phyloP scores from a whole-genome alignment of 2,797 vertebrate species.

The Molossus alvarezi region DNA sequence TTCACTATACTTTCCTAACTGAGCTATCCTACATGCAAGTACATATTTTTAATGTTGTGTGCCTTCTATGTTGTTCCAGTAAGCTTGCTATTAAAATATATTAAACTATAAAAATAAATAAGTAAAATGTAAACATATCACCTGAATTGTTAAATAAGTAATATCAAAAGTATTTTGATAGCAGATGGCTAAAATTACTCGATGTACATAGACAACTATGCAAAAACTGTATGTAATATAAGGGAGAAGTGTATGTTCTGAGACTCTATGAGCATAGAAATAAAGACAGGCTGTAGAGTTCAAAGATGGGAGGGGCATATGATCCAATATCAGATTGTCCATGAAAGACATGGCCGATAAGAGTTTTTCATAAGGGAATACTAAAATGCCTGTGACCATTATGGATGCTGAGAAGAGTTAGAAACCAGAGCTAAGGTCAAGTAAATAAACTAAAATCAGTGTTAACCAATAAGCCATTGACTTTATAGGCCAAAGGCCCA shows the following conservation, averaged over 20 bases:
- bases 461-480: not conserved
- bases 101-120: slow-evolving; percentile 87
- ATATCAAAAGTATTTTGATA: slow-evolving; percentile 60
- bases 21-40: slow-evolving; percentile 92
- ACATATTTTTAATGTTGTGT: slow-evolving; percentile 93
- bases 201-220: not conserved
- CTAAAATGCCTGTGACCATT: not conserved
- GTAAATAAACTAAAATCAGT: not conserved
- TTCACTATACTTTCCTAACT: slow-evolving; percentile 92
- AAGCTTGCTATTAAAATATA: slow-evolving; percentile 94
- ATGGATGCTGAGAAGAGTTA: not conserved
- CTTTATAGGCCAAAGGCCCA: not conserved
- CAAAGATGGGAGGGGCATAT: fast-evolving
- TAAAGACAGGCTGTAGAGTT: not conserved
- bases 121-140: slow-evolving; percentile 55
- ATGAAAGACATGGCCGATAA: not conserved
- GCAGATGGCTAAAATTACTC: slow-evolving; percentile 48
- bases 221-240: not conserved
- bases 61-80: slow-evolving; percentile 93
- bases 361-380: not conserved
- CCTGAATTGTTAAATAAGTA: slow-evolving; percentile 63
- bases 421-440: not conserved
- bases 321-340: not conserved
- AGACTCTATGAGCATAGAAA: not conserved
- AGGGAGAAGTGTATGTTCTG: not conserved